phyloP scores from a whole-genome alignment of 2,797 vertebrate species.

The Hapalemur alaotrensis region DNA sequence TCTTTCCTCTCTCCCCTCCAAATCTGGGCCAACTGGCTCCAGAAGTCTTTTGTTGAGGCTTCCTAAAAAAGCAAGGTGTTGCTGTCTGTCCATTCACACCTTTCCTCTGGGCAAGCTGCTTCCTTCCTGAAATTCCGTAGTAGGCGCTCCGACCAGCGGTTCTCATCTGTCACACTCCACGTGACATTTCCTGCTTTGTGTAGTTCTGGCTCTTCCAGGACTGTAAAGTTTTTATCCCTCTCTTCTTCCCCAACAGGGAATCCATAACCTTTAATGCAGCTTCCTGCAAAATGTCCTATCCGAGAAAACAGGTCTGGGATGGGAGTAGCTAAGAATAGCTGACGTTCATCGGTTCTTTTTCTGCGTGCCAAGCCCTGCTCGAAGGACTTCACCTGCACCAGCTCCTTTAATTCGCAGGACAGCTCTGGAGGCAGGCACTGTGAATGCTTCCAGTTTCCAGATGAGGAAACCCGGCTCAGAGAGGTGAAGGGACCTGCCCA shows the following conservation, averaged over 20 bases:
- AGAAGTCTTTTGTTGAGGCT: not conserved
- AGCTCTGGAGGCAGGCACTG: not conserved
- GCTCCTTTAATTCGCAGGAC: not conserved
- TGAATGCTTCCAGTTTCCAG: not conserved
- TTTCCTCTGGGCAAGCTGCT: conserved; percentile 7
- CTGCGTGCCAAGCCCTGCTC: not conserved
- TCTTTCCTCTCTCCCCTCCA: not conserved
- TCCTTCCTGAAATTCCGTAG: not conserved
- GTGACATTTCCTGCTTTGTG: not conserved
- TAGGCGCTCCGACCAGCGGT: not conserved
- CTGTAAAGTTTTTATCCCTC: not conserved
- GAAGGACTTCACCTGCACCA: not conserved
- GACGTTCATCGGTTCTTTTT: not conserved
- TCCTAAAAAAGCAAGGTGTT: not conserved
- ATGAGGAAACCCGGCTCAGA: conserved; percentile 3
- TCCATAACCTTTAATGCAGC: not conserved
- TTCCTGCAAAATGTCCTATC: not conserved
- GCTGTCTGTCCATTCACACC: not conserved
- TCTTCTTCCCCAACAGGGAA: not conserved
- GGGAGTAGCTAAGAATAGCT: conserved; percentile 21
- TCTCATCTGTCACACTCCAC: not conserved
- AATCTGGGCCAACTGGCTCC: not conserved
- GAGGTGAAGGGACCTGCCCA: not conserved
- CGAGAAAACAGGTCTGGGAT: not conserved
- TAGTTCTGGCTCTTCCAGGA: not conserved